Percentiles rank a stretch among this genome's conserved stretches.
phyloP scores from a whole-genome alignment of 2,888 invertebrate genomes.

The Halictus quadricinctus region DNA sequence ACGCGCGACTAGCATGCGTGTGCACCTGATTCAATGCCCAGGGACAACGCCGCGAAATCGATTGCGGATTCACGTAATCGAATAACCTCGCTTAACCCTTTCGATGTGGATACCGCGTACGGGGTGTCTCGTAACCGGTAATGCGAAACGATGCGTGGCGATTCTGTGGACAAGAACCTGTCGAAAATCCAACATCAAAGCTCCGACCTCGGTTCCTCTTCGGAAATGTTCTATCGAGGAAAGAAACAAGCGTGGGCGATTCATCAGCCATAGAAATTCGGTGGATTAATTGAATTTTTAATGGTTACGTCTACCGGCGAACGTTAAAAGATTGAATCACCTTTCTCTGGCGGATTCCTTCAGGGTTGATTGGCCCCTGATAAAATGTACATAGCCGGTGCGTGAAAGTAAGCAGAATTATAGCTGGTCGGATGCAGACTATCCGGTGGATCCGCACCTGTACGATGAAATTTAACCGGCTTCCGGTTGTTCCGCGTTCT shows the following conservation, averaged over 20 bases:
- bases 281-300: too few species aligned
- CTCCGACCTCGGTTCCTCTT: background rate
- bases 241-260: too few species aligned
- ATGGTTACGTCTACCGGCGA: too few species aligned
- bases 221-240: too few species aligned
- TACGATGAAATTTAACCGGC: slow-evolving; percentile 57
- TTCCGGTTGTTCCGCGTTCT: slow-evolving; percentile 46
- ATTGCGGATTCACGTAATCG: slow-evolving; percentile 42
- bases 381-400: slow-evolving; percentile 16
- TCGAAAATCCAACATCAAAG: background rate
- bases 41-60: slow-evolving; percentile 14
- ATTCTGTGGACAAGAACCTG: background rate
- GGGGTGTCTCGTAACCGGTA: background rate
- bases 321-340: background rate
- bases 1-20: slow-evolving; percentile 14
- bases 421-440: slow-evolving; percentile 32
- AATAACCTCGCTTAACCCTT: background rate
- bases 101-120: background rate
- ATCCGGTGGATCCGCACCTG: slow-evolving; percentile 41
- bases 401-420: slow-evolving; percentile 37
- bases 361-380: background rate
- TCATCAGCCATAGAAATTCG: too few species aligned
- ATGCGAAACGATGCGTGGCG: background rate
- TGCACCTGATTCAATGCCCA: slow-evolving; percentile 27
- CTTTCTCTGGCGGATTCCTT: background rate